A percentile compares a stretch with the other conserved stretches of the same genome.
These are phyloP conservation scores for Zosterops borbonicus DNA, from an alignment of 2,113 vertebrate genomes.

Conservation along the genomic window DNA sequence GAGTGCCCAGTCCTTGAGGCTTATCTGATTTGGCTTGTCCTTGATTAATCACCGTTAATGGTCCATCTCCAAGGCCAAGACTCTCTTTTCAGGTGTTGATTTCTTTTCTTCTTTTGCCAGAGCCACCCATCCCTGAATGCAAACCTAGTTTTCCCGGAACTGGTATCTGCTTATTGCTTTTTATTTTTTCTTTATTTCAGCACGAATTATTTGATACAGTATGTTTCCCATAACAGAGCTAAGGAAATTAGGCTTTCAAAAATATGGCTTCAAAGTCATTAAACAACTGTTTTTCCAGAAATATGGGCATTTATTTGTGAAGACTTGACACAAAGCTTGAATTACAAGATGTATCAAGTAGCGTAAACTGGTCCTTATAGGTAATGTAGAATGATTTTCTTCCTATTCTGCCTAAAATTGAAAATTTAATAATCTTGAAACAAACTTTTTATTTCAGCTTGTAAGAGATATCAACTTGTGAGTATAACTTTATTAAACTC, in stretches of 20 bases:
- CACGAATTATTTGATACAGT: too few relatives aligned
- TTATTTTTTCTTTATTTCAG: too few relatives aligned
- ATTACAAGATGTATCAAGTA: neutral
- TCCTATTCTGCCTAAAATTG: neutral
- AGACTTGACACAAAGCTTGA: neutral
- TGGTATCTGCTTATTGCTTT: too few relatives aligned
- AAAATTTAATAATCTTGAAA: neutral
- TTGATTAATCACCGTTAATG: too few relatives aligned
- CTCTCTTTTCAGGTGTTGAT: too few relatives aligned
- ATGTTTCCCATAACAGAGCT: neutral
- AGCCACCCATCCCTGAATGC: too few relatives aligned
- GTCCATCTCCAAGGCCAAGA: too few relatives aligned
- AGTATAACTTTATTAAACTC: neutral
- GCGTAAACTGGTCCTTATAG: neutral
- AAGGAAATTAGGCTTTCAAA: neutral
- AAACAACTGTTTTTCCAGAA: neutral
- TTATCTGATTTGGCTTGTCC: too few relatives aligned
- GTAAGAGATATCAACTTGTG: neutral
- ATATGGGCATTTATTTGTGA: neutral
- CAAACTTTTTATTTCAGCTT: neutral
- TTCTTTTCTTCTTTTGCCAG: too few relatives aligned
- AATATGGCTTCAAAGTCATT: neutral
- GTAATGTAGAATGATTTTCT: neutral
- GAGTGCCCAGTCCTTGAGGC: too few relatives aligned
- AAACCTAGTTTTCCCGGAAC: too few relatives aligned